Evolutionary conservation across 2,113 vertebrate species (phyloP), one percentile per base, ranked within the genome.

Genomic region (Oncorhynchus nerka): DNA sequence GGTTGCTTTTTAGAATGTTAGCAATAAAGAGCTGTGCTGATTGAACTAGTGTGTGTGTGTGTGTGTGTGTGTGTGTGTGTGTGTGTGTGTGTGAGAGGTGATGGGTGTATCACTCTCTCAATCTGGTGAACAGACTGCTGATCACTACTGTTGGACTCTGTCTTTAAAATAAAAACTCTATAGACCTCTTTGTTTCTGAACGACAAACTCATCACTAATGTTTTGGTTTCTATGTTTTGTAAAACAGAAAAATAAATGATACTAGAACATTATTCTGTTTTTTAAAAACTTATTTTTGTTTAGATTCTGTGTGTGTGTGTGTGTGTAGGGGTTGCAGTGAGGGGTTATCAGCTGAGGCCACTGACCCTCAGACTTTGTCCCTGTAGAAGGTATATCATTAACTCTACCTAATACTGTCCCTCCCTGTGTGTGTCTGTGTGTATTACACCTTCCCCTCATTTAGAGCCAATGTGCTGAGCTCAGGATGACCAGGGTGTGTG

Each of bases 191-290:
- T 88, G 75, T 70, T 89, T 92, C 89, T 79, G 49, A 81, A 87
- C 86, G 82, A 90, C n/a, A 71, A 32, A 78, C 75, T 79, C 84
- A 80, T 88, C 87, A 89, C 88, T 90, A 89, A 89, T 84, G 69
- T 91, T 79, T 82, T 86, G 87, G 81, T 89, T 88, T 84, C 49
- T 89, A 90, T 89, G 85, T 92, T 92, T 89, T 90, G 83, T 90
- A 89, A 89, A 89, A 88, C 77, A 86, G 75, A 89, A 90, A 92
- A 90, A 62, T 90, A 92, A 93, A 91, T 79, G n/a, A 87, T 88
- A 88, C 80, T 88, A 90, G 83, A 86, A 79, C 80, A 84, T 82
- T 75, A 82, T 30, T 49, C 62, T 24, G 22, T 75, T 69, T 62
- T 16, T 34, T 45, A 1, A 22, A 32, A 32, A 32, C 59, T 3